These are phyloP conservation scores for Cheilosia urbana DNA, from an alignment of 2,888 invertebrate genomes.

Conservation along the genomic window DNA sequence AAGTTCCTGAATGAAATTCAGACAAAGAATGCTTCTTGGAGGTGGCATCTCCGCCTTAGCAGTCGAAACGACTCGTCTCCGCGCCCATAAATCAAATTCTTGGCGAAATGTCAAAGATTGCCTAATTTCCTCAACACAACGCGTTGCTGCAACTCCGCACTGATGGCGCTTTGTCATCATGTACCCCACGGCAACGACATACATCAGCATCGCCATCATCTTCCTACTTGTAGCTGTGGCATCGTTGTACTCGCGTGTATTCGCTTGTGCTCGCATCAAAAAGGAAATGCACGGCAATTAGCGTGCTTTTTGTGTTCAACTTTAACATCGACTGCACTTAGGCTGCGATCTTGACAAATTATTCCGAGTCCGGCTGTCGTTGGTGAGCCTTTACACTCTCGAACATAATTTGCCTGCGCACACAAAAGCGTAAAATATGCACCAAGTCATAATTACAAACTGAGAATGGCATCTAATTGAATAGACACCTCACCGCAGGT, in stretches of 20 bases:
- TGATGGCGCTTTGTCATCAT: conserved; percentile 28
- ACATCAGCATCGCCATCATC: conserved; percentile 27
- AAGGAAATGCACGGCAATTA: conserved; percentile 63
- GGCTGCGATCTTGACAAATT: conserved; percentile 62
- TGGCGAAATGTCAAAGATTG: conserved; percentile 49
- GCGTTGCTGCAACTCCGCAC: conserved; percentile 14
- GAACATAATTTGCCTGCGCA: conserved; percentile 6
- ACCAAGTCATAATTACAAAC: conserved; percentile 68
- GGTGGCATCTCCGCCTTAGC: not conserved
- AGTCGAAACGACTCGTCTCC: conserved; percentile 2
- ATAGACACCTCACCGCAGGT: conserved; percentile 69
- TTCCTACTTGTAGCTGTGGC: not conserved
- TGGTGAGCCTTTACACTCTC: conserved; percentile 23
- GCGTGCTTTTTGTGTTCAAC: conserved; percentile 27
- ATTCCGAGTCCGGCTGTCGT: conserved; percentile 7
- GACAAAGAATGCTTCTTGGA: too few species aligned
- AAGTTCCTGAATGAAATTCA: too few species aligned
- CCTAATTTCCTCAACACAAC: conserved; percentile 35
- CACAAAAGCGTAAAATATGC: conserved; percentile 52
- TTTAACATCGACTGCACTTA: conserved; percentile 27
- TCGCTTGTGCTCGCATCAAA: not conserved
- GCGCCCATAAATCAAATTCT: conserved; percentile 35
- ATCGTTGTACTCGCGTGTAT: too few species aligned
- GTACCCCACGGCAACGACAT: not conserved
- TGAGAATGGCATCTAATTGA: conserved; percentile 71